A percentile compares a stretch with the other conserved stretches of the same genome.
Conservation (phyloP, 2,797 vertebrate species). For the Fratercula arctica region DNA sequence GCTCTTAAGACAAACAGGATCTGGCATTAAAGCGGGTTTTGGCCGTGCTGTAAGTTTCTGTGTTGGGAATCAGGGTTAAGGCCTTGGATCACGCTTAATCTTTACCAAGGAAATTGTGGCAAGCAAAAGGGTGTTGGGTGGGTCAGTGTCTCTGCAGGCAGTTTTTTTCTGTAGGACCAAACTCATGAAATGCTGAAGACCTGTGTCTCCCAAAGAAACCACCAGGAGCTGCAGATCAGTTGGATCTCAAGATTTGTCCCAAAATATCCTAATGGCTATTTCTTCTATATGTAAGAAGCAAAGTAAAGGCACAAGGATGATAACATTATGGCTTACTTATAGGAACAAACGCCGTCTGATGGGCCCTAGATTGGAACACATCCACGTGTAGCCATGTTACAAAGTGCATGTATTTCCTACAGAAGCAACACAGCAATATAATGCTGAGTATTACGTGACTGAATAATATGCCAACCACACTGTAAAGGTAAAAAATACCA, state of each 20-base stretch:
- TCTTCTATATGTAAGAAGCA: neutral
- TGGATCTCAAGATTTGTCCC: neutral
- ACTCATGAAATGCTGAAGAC: neutral
- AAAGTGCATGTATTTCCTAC: neutral
- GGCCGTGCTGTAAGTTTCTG: neutral
- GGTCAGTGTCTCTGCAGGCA: neutral
- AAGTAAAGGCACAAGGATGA: neutral
- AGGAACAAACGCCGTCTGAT: neutral
- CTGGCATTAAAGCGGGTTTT: neutral
- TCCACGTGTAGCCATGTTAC: neutral
- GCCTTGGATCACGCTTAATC: neutral
- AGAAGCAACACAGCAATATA: neutral
- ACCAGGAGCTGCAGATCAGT: neutral
- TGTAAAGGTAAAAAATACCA: conserved; percentile 17
- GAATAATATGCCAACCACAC: neutral
- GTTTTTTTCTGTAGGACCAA: neutral
- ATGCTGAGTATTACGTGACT: neutral
- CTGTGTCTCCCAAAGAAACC: neutral
- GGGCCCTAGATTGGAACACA: neutral
- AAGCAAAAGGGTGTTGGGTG: neutral
- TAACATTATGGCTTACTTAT: neutral
- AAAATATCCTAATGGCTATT: neutral
- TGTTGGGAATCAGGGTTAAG: neutral
- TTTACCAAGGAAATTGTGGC: neutral
- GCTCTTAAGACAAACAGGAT: neutral